Conservation (phyloP, 2,113 vertebrate species). For the Lepisosteus osseus region DNA sequence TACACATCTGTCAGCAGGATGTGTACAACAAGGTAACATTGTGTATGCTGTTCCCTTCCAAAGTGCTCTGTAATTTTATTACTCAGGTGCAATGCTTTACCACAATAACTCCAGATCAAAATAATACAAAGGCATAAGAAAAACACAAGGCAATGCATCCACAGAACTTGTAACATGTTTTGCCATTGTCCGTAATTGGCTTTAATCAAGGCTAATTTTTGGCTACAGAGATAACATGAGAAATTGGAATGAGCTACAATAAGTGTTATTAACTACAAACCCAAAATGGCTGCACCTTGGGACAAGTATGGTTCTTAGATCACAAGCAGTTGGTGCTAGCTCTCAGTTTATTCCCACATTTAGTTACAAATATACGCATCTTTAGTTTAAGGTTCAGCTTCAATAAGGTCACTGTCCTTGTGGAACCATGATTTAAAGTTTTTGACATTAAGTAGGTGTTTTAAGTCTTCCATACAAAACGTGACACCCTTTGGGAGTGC, state of each 20-base stretch:
- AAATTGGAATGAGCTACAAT: background rate
- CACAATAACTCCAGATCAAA: no score
- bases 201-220: background rate
- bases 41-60: no score
- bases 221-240: constrained; percentile 1
- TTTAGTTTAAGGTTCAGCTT: background rate
- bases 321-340: background rate
- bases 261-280: constrained; percentile 6
- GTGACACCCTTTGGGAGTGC: no score
- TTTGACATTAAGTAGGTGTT: no score
- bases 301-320: no score
- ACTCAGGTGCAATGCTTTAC: no score
- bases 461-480: no score
- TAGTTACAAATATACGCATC: background rate
- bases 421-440: background rate
- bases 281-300: background rate
- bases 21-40: no score
- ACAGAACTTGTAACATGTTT: background rate
- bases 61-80: no score
- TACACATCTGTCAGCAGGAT: no score
- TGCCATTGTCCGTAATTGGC: constrained; percentile 7
- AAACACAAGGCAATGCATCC: background rate
- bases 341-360: background rate
- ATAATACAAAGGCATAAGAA: no score
- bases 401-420: background rate